These are phyloP conservation scores for Drosophila gunungcola DNA, from an alignment of 1,140 invertebrate genomes.

Conservation along the genomic window DNA sequence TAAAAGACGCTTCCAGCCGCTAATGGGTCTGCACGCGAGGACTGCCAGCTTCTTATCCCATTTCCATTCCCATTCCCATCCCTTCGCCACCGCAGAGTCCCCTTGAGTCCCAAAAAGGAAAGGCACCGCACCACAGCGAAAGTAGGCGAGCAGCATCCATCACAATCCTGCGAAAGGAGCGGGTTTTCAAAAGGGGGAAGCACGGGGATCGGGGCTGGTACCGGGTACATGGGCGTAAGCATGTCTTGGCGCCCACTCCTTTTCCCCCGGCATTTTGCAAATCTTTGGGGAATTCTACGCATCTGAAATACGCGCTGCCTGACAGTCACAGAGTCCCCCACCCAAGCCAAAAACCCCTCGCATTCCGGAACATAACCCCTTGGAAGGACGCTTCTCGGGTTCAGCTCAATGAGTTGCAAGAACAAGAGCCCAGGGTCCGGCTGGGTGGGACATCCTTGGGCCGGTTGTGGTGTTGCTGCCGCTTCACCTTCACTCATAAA, in stretches of 20 bases:
- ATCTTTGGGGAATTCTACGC: conserved; percentile 77
- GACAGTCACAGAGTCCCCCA: conserved; percentile 42
- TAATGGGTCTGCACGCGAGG: conserved; percentile 58
- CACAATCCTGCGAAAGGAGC: conserved; percentile 38
- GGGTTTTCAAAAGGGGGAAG: neutral
- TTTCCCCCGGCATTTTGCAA: conserved; percentile 47
- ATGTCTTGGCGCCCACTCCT: conserved; percentile 17
- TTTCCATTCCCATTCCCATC: neutral
- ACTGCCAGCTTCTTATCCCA: conserved; percentile 13
- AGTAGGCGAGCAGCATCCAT: conserved; percentile 43
- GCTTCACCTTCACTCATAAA: conserved; percentile 83
- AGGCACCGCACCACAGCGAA: conserved; percentile 3
- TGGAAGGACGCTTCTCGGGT: conserved; percentile 39
- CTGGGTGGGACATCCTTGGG: conserved; percentile 17
- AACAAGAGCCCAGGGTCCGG: conserved; percentile 38
- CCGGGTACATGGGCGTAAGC: conserved; percentile 30
- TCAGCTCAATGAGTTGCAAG: conserved; percentile 40
- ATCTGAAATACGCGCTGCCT: conserved; percentile 66
- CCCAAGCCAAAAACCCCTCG: neutral
- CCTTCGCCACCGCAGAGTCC: conserved; percentile 25
- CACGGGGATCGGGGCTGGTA: neutral
- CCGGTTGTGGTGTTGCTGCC: conserved; percentile 26
- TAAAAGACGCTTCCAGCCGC: conserved; percentile 64
- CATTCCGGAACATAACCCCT: conserved; percentile 62
- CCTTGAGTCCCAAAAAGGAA: conserved; percentile 16